Conservation (phyloP, 1,140 invertebrate species). For the Drosophila virilis region DNA sequence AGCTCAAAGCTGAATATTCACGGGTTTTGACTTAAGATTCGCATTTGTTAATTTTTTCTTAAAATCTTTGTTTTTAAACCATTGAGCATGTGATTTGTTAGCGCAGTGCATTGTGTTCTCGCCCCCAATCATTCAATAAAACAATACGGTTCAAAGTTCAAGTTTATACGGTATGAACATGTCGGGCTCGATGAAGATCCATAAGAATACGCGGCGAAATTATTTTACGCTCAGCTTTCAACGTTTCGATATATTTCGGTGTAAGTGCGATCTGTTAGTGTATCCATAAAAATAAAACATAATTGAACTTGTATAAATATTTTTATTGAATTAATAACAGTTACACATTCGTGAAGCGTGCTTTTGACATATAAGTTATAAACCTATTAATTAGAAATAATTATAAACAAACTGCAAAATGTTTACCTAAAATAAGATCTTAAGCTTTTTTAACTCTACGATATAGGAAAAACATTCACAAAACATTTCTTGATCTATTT, state of each 20-base stretch:
- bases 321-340: too few species aligned
- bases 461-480: too few species aligned
- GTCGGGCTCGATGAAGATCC: conserved; percentile 74
- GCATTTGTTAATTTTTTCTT: background rate
- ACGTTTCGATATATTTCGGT: conserved; percentile 77
- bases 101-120: background rate
- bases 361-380: too few species aligned
- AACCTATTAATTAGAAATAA: too few species aligned
- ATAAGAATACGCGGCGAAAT: conserved; percentile 73
- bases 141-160: background rate
- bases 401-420: too few species aligned
- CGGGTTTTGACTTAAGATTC: too few species aligned
- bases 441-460: too few species aligned
- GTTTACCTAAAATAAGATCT: too few species aligned
- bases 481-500: too few species aligned
- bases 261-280: conserved; percentile 58
- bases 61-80: background rate
- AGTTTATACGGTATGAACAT: conserved; percentile 52
- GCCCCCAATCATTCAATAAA: background rate
- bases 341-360: too few species aligned
- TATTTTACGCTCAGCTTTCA: conserved; percentile 78
- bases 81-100: conserved; percentile 34
- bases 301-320: background rate
- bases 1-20: background rate
- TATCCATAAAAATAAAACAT: background rate